Evolutionary conservation across 2,797 vertebrate genomes (phyloP).

Genomic region (Leptodactylus fallax): DNA sequence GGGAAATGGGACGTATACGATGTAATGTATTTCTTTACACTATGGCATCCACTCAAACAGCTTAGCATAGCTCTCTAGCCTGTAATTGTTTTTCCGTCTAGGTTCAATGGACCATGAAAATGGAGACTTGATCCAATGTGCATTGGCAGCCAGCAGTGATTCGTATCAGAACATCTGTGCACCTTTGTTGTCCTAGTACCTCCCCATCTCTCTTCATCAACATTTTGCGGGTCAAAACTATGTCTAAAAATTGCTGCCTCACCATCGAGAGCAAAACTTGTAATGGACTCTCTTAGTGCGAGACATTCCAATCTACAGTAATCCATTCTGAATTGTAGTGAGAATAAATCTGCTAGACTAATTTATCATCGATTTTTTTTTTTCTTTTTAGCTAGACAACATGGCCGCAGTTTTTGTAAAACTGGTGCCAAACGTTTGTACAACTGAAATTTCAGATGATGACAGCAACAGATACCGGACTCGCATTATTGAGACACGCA

Average conservation of each 20-base stretch:
- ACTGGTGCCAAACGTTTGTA: conserved; percentile 34
- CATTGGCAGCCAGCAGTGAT: conserved; percentile 47
- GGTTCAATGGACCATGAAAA: conserved; percentile 57
- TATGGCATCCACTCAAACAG: conserved; percentile 48
- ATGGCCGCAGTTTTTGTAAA: conserved; percentile 29
- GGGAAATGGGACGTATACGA: conserved; percentile 38
- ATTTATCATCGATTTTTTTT: not conserved
- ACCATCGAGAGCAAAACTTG: not conserved
- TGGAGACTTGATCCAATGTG: conserved; percentile 49
- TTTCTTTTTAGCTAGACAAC: conserved; percentile 9
- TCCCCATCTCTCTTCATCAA: not conserved
- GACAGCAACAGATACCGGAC: conserved; percentile 49
- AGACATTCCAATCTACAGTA: not conserved
- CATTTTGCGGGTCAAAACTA: not conserved
- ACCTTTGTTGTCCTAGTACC: conserved; percentile 18
- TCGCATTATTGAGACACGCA: conserved; percentile 44
- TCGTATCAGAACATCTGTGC: conserved; percentile 57
- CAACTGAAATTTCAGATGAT: conserved; percentile 53
- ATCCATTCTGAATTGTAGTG: not conserved
- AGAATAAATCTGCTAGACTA: conserved; percentile 19
- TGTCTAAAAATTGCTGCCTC: not conserved
- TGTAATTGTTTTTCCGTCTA: conserved; percentile 58
- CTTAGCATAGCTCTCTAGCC: conserved; percentile 32
- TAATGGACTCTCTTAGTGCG: conserved; percentile 1
- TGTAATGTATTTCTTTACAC: conserved; percentile 47